Percentiles rank a stretch among this genome's conserved stretches.
phyloP scores from a whole-genome alignment of 2,888 invertebrate genomes.

The Yponomeuta evonymella region DNA sequence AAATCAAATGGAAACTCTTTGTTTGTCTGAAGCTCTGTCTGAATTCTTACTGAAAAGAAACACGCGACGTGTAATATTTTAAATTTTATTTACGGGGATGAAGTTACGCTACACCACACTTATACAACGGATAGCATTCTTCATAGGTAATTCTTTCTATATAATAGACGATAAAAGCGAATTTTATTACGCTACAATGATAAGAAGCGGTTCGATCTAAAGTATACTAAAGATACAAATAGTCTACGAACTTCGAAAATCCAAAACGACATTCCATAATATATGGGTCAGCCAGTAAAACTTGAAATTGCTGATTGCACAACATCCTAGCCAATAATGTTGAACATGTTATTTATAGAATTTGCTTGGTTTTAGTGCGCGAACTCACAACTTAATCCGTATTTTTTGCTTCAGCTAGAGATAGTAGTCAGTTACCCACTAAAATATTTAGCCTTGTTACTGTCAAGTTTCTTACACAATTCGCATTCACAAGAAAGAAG shows the following conservation, averaged over 20 bases:
- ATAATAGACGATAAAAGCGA: too few relatives aligned
- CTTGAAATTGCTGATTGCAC: constrained; percentile 31
- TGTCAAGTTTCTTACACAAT: constrained; percentile 26
- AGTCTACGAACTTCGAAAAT: not conserved
- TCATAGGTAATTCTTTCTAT: too few relatives aligned
- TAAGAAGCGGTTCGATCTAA: too few relatives aligned
- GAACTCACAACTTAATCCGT: constrained; percentile 17
- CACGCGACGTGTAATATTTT: too few relatives aligned
- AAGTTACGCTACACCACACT: too few relatives aligned
- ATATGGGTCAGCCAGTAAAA: constrained; percentile 29
- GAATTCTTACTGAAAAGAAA: too few relatives aligned
- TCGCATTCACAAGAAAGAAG: not conserved
- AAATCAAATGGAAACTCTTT: constrained; percentile 6
- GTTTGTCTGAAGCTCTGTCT: too few relatives aligned
- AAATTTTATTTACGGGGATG: too few relatives aligned
- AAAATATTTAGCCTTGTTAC: constrained; percentile 28
- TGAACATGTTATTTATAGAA: constrained; percentile 24
- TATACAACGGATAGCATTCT: too few relatives aligned
- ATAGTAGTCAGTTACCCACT: not conserved
- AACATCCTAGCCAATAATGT: constrained; percentile 29
- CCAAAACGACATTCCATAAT: constrained; percentile 16
- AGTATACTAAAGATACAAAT: too few relatives aligned
- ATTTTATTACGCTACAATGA: too few relatives aligned
- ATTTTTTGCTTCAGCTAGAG: constrained; percentile 25
- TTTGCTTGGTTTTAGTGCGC: constrained; percentile 25